These are phyloP conservation scores for Zootoca vivipara DNA, from an alignment of 2,113 vertebrate species.

Conservation along the genomic window DNA sequence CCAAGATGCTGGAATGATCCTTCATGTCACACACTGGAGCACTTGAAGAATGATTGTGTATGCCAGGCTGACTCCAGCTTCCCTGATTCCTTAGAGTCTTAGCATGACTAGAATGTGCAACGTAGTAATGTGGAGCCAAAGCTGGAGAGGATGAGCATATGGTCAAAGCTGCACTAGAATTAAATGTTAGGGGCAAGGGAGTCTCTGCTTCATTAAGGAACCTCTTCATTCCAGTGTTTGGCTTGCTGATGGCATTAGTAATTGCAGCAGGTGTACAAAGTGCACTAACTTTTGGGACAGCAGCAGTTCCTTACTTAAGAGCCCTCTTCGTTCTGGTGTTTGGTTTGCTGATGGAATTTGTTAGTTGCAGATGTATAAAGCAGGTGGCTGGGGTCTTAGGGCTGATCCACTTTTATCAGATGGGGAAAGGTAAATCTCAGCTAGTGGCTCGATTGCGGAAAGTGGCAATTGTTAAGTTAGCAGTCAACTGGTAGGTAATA, in stretches of 20 bases:
- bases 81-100: constrained; percentile 65
- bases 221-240: not conserved
- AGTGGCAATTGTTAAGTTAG: not conserved
- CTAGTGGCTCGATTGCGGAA: not conserved
- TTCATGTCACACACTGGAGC: constrained; percentile 67
- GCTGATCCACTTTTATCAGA: not conserved
- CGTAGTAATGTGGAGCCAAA: constrained; percentile 45
- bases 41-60: constrained; percentile 74
- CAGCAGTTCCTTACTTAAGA: too few species aligned
- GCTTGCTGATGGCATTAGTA: not conserved
- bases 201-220: not conserved
- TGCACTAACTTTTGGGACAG: too few species aligned
- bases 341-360: too few species aligned
- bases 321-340: too few species aligned
- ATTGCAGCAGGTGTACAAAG: too few species aligned
- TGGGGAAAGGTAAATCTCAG: not conserved
- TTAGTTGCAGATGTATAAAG: too few species aligned
- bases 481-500: not conserved
- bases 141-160: constrained; percentile 11
- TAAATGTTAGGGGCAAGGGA: not conserved
- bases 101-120: constrained; percentile 52
- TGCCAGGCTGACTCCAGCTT: constrained; percentile 67
- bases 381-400: not conserved
- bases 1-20: constrained; percentile 67
- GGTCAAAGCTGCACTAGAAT: constrained; percentile 24